These are phyloP conservation scores for Saturnia japonica DNA, from an alignment of 2,888 invertebrate species.

Conservation along the genomic window DNA sequence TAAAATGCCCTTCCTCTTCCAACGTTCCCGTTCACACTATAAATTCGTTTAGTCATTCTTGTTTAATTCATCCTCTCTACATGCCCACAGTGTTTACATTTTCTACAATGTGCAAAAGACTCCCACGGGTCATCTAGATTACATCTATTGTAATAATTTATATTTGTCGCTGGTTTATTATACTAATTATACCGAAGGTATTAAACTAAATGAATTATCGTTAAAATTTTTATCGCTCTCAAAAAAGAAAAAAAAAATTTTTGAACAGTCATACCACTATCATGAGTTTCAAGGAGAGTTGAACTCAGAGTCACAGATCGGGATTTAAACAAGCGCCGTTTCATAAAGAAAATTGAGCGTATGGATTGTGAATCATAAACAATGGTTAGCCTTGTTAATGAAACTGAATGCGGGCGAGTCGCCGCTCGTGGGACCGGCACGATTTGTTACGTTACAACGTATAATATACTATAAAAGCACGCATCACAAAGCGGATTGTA, in stretches of 20 bases:
- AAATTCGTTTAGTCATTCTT: no score
- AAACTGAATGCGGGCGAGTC: slow-evolving; percentile 56
- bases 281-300: no score
- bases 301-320: slow-evolving; percentile 1
- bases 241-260: background rate
- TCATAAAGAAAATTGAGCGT: slow-evolving; percentile 40
- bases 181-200: no score
- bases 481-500: slow-evolving; percentile 13
- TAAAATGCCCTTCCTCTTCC: no score
- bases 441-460: slow-evolving; percentile 23
- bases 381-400: slow-evolving; percentile 76
- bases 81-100: no score
- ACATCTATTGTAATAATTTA: no score
- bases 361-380: slow-evolving; percentile 57
- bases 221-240: background rate
- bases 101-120: no score
- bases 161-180: no score
- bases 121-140: no score
- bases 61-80: no score
- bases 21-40: no score
- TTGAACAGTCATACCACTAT: background rate
- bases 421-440: slow-evolving; percentile 55
- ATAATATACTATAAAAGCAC: slow-evolving; percentile 5
- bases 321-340: slow-evolving; percentile 28
- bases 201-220: background rate